A percentile compares a stretch with the other conserved stretches of the same genome.
These are phyloP conservation scores for Lasioglossum albipes DNA, from an alignment of 1,140 invertebrate genomes.

Conservation along the genomic window DNA sequence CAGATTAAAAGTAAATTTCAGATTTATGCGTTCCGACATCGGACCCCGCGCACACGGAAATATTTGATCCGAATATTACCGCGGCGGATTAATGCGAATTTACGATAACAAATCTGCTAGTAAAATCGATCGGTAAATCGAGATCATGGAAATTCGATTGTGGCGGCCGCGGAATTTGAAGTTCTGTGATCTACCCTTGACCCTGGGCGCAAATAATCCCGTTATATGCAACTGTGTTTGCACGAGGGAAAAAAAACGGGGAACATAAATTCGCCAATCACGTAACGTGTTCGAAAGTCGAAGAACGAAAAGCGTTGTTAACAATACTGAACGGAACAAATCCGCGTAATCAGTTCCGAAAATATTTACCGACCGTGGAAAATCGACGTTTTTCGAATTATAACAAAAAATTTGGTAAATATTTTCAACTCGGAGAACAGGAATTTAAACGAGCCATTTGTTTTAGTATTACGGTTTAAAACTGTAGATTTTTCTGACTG, in stretches of 20 bases:
- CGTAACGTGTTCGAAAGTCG: too few species aligned
- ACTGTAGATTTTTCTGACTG: too few species aligned
- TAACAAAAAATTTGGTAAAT: too few species aligned
- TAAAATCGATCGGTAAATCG: neutral
- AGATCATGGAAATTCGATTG: neutral
- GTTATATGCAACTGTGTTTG: neutral
- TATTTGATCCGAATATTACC: constrained; percentile 22
- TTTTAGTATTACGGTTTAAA: too few species aligned
- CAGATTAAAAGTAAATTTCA: constrained; percentile 39
- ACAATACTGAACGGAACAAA: too few species aligned
- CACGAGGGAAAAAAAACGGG: neutral
- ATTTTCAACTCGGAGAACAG: too few species aligned
- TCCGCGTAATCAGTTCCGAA: too few species aligned
- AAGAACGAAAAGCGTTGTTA: too few species aligned
- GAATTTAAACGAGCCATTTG: too few species aligned
- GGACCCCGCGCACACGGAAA: neutral
- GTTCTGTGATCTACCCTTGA: neutral
- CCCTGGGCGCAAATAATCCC: neutral
- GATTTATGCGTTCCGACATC: neutral
- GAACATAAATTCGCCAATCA: too few species aligned
- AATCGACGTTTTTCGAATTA: too few species aligned
- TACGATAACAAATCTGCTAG: neutral
- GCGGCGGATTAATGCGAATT: constrained; percentile 17
- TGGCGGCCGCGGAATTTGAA: neutral
- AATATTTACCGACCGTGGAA: too few species aligned